These are phyloP conservation scores for Xylota segnis DNA, from an alignment of 2,888 invertebrate genomes.

Conservation along the genomic window DNA sequence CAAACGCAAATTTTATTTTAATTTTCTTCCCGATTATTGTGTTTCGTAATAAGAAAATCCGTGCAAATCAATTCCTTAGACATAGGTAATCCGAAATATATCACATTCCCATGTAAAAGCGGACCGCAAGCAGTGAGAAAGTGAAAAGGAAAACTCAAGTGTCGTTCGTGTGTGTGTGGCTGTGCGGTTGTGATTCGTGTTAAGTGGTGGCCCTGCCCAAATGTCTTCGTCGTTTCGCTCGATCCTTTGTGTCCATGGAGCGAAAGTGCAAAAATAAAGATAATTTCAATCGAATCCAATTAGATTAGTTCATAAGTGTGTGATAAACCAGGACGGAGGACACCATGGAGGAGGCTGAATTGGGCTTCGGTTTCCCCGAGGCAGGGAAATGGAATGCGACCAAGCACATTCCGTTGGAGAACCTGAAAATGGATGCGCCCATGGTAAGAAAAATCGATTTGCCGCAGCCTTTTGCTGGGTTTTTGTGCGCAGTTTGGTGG, in stretches of 20 bases:
- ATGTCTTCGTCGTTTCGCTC: slow-evolving; percentile 32
- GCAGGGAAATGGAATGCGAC: slow-evolving; percentile 87
- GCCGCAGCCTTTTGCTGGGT: not conserved
- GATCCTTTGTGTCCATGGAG: slow-evolving; percentile 53
- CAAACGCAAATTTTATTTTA: slow-evolving; percentile 41
- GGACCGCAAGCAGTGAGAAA: slow-evolving; percentile 3
- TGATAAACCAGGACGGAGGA: slow-evolving; percentile 9
- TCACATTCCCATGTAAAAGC: not conserved
- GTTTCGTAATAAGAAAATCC: slow-evolving; percentile 26
- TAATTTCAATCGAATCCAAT: slow-evolving; percentile 5
- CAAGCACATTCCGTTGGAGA: slow-evolving; percentile 87
- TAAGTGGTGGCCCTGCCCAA: slow-evolving; percentile 67
- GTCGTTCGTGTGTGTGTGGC: slow-evolving; percentile 31
- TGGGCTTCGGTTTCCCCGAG: slow-evolving; percentile 82
- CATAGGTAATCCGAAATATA: not conserved
- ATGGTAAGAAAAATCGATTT: slow-evolving; percentile 84
- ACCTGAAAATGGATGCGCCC: slow-evolving; percentile 92
- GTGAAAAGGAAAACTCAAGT: slow-evolving; percentile 26
- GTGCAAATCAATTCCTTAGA: slow-evolving; percentile 1
- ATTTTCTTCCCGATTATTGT: slow-evolving; percentile 7
- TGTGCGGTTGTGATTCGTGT: slow-evolving; percentile 14
- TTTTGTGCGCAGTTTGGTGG: slow-evolving; percentile 62
- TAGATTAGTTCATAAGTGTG: slow-evolving; percentile 22
- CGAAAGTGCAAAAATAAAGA: slow-evolving; percentile 27
- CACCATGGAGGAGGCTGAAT: slow-evolving; percentile 80